phyloP scores from a whole-genome alignment of 2,797 vertebrate species.

The Caiman crocodilus region DNA sequence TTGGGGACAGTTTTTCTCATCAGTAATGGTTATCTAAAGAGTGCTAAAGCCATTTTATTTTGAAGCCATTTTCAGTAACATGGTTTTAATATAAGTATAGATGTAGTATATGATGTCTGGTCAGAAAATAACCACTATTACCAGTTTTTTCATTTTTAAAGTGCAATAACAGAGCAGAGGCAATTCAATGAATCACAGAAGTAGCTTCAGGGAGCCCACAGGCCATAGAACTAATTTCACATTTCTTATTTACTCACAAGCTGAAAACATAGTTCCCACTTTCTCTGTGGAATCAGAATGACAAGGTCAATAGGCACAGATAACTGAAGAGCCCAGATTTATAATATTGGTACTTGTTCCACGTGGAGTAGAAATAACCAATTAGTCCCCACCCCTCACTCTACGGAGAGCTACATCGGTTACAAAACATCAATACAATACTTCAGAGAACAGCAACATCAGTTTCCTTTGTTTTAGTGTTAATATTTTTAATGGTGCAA shows the following conservation, averaged over 20 bases:
- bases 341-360: background rate
- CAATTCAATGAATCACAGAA: conserved; percentile 58
- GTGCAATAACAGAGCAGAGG: conserved; percentile 50
- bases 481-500: background rate
- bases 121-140: conserved; percentile 46
- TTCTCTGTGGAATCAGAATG: conserved; percentile 42
- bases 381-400: background rate
- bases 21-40: conserved; percentile 10
- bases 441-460: background rate
- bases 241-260: conserved; percentile 70
- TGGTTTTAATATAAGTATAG: background rate
- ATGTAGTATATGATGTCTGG: background rate
- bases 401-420: conserved; percentile 33
- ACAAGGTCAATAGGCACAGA: conserved; percentile 21
- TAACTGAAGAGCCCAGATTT: background rate
- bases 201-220: conserved; percentile 56
- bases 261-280: conserved; percentile 57
- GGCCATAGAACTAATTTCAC: conserved; percentile 64
- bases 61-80: conserved; percentile 11
- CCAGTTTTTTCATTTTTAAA: conserved; percentile 53
- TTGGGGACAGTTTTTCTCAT: background rate
- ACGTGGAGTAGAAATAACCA: conserved; percentile 11
- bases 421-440: background rate
- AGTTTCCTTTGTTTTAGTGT: background rate
- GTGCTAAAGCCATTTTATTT: conserved; percentile 20